These are phyloP conservation scores for Entomobrya proxima DNA, from an alignment of 2,888 invertebrate genomes.

Conservation along the genomic window DNA sequence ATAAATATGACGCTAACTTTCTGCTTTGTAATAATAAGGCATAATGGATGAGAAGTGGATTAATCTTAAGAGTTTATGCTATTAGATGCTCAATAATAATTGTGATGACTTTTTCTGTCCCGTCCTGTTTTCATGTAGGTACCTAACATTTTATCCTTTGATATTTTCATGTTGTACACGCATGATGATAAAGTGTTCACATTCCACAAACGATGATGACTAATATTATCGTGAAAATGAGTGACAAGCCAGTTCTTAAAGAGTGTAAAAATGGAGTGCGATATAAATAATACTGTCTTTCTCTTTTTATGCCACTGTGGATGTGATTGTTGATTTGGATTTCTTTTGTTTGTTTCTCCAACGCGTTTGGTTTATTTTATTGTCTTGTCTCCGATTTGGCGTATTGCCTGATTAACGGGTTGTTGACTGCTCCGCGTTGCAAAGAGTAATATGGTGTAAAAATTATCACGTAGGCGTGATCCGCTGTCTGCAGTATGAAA, in stretches of 20 bases:
- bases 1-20: constrained; percentile 6
- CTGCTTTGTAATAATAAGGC: neutral
- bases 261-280: neutral
- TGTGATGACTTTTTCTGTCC: neutral
- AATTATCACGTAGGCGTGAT: constrained; percentile 46
- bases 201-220: neutral
- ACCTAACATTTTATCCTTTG: neutral
- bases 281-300: neutral
- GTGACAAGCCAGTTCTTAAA: constrained; percentile 13
- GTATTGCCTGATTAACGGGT: constrained; percentile 60
- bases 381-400: constrained; percentile 39
- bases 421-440: constrained; percentile 41
- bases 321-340: constrained; percentile 2
- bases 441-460: neutral
- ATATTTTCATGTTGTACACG: constrained; percentile 4
- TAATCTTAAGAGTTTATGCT: neutral
- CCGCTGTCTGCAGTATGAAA: constrained; percentile 25
- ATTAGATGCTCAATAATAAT: neutral
- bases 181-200: neutral
- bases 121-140: neutral
- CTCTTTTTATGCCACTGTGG: neutral
- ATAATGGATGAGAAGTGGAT: constrained; percentile 15
- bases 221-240: constrained; percentile 11
- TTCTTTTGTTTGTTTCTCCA: neutral
- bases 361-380: neutral